Percentiles rank a stretch among this genome's conserved stretches.
phyloP scores from a whole-genome alignment of 30 jellyfish, hydroid and myxozoan genomes.

The Aurelia aurita region DNA sequence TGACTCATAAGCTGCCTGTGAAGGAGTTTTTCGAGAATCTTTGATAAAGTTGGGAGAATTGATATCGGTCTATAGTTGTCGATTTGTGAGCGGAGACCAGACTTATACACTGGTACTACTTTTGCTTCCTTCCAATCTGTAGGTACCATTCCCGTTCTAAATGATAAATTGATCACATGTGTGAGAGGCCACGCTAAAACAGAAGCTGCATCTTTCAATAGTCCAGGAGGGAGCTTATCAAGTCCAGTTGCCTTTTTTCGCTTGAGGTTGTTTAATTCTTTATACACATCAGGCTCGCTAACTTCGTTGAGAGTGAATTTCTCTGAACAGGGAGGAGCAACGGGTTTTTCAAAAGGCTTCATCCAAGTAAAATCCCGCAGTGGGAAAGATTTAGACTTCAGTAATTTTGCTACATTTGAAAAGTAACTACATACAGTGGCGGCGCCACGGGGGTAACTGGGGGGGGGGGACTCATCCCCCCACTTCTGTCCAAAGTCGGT shows the following conservation, averaged over 20 bases:
- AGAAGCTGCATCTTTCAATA: constrained; percentile 43
- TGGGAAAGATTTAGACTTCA: constrained; percentile 52
- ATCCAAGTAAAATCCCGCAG: constrained; percentile 47
- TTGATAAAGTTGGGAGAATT: no score
- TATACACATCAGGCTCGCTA: constrained; percentile 52
- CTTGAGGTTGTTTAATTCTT: constrained; percentile 59
- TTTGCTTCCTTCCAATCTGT: constrained; percentile 67
- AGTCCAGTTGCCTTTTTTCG: constrained; percentile 68
- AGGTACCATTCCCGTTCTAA: constrained; percentile 53
- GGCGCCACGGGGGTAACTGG: no score
- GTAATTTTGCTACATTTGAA: no score
- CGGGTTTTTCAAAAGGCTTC: constrained; percentile 43
- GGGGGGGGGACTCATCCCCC: no score
- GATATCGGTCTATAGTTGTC: no score
- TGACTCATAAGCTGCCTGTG: no score
- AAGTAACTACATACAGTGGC: constrained; percentile 8
- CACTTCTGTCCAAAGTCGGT: no score
- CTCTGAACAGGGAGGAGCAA: constrained; percentile 49
- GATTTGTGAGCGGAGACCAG: no score
- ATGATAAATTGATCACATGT: constrained; percentile 39
- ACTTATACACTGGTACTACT: no score
- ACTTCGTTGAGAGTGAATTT: constrained; percentile 64
- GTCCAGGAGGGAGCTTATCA: constrained; percentile 68
- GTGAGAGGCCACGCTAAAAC: constrained; percentile 43
- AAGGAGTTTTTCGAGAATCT: no score